Percentiles rank a stretch among this genome's conserved stretches.
These are phyloP conservation scores for Nesidiocoris tenuis DNA, from an alignment of 2,888 invertebrate genomes.

Conservation along the genomic window DNA sequence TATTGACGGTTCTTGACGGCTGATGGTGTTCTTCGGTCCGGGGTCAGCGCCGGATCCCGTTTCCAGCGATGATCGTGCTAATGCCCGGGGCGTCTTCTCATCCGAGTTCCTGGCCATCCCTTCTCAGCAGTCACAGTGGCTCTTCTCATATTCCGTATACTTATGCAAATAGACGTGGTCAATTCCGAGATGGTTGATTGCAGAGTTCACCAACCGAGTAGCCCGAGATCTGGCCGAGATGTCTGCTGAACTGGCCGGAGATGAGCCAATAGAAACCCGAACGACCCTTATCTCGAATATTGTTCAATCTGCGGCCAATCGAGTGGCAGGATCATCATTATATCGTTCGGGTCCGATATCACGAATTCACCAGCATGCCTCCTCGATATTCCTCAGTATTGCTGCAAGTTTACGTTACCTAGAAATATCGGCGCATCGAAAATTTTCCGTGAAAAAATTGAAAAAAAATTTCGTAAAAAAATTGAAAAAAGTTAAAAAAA, in stretches of 20 bases:
- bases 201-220: not conserved
- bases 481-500: no score
- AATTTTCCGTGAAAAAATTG: no score
- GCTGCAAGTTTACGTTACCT: no score
- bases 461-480: no score
- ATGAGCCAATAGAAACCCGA: not conserved
- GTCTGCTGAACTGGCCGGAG: not conserved
- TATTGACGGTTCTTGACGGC: not conserved
- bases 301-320: no score
- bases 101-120: not conserved
- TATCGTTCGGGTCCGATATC: no score
- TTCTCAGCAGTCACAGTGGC: not conserved
- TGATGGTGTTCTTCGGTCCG: not conserved
- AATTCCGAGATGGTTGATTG: conserved; percentile 17
- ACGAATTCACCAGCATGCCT: no score
- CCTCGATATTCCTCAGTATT: no score
- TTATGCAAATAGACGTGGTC: conserved; percentile 19
- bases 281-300: not conserved
- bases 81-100: not conserved
- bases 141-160: conserved; percentile 18
- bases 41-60: not conserved
- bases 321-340: no score
- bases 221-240: not conserved
- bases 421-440: no score
- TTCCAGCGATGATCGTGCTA: not conserved